Base-by-base conservation (phyloP, 2,888 invertebrate species). In the Eretmocerus hayati region DNA sequence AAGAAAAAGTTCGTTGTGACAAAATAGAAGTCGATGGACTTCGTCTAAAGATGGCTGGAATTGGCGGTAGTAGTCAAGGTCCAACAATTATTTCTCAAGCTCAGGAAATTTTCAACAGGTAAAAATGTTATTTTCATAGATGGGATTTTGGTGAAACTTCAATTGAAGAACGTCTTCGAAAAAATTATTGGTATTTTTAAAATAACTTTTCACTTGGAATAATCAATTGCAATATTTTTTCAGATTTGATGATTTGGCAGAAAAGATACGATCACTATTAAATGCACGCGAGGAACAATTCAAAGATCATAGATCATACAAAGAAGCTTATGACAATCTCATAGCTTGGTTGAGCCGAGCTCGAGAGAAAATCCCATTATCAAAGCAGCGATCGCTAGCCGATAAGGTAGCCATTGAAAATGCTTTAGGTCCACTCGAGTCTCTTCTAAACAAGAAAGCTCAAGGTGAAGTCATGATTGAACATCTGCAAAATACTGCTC, bases 381-480 rank as follows among this genome's bases (percentile, higher is more conserved):
- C 90, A 52, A 90, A 88, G 66, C 90, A 90, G 51, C 81, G 87
- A 59, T 84, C 88, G 3, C 72, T 91, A 0, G 86, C 89, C 58
- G 92, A 92, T 61, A 90, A 91, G 69, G 67, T 91, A 48, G 88
- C 91, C 0, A 86, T 93, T 56, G 92, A 93, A 67, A 88, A 87
- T 63, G 87, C 90, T 5, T 87, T 90, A 0, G 85, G 86, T 21
- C 90, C 90, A n/a, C 78, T 91, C 36, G 90, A 91, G 61, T 84
- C 85, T 45, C 71, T 92, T 26, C 75, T 91, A 22, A 91, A 91
- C 61, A 91, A 91, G 64, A 88, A 90, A 72, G 89, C 90, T 5
- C 91, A 91, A 74, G 93, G 93, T 4, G 90, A 91, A 68, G 73
- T 92, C 0, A 73, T 92, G 42, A 78, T 92, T 6, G 92, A 93